A percentile compares a stretch with the other conserved stretches of the same genome.
These are phyloP conservation scores for Drosophila picticornis DNA, from an alignment of 2,888 invertebrate genomes.

Conservation along the genomic window DNA sequence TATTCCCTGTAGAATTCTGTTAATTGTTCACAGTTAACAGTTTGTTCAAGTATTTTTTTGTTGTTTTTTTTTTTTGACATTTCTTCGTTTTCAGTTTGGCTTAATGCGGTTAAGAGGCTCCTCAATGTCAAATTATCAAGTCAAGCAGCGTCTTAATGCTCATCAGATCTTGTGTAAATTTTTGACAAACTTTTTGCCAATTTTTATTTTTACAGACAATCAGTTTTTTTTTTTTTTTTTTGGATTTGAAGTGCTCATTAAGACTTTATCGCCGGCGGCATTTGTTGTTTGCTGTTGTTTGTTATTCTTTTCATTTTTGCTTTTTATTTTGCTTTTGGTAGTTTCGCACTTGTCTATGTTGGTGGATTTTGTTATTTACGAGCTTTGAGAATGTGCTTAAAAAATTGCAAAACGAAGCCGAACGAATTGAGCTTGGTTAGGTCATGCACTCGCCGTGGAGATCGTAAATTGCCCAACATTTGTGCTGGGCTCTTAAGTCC, in stretches of 20 bases:
- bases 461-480: slow-evolving; percentile 27
- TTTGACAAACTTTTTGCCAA: slow-evolving; percentile 30
- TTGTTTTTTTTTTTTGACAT: slow-evolving; percentile 7
- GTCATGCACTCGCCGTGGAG: slow-evolving; percentile 25
- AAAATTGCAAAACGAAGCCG: slow-evolving; percentile 33
- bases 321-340: not conserved
- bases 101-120: slow-evolving; percentile 55
- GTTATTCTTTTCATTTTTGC: slow-evolving; percentile 1
- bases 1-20: not conserved
- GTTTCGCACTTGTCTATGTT: slow-evolving; percentile 8
- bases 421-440: slow-evolving; percentile 23
- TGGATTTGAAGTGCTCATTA: slow-evolving; percentile 63
- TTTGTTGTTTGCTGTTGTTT: slow-evolving; percentile 45
- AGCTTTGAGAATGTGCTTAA: slow-evolving; percentile 25
- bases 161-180: slow-evolving; percentile 41
- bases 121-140: slow-evolving; percentile 55
- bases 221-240: slow-evolving; percentile 16
- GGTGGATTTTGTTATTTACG: slow-evolving; percentile 39
- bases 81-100: not conserved
- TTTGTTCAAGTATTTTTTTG: slow-evolving; percentile 20
- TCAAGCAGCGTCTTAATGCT: slow-evolving; percentile 30
- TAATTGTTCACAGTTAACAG: slow-evolving; percentile 4
- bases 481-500: slow-evolving; percentile 24
- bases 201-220: slow-evolving; percentile 26
- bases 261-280: slow-evolving; percentile 54